phyloP scores from a whole-genome alignment of 2,113 vertebrate species.

The Oxyura jamaicensis region DNA sequence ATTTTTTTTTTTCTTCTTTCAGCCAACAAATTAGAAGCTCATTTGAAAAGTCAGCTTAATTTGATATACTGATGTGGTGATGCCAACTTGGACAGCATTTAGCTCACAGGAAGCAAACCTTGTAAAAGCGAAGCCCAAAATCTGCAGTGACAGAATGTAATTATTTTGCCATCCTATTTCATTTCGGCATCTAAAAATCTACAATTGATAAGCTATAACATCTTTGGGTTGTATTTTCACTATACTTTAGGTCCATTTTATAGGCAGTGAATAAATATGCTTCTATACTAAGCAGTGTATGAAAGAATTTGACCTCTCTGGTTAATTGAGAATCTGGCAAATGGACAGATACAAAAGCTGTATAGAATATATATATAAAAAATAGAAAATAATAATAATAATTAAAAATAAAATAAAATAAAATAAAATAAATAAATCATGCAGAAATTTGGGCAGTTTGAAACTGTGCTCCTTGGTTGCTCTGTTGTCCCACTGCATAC shows the following conservation, averaged over 20 bases:
- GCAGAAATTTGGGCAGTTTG: neutral
- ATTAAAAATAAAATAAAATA: neutral
- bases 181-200: neutral
- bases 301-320: neutral
- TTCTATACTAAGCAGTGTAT: fast-evolving
- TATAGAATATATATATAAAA: neutral
- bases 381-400: too few species aligned
- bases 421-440: neutral
- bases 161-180: neutral
- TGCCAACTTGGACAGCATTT: neutral
- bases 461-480: neutral
- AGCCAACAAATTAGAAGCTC: neutral
- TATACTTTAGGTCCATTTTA: neutral
- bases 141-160: neutral
- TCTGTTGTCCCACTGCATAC: neutral
- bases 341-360: neutral
- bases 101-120: neutral
- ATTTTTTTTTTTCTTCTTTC: neutral
- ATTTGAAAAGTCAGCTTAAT: neutral
- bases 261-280: neutral
- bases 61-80: neutral
- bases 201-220: neutral
- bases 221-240: neutral
- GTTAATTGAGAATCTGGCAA: neutral
- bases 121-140: neutral